These are phyloP conservation scores for Brachionus plicatilis DNA, from an alignment of 1,140 invertebrate genomes.

Conservation along the genomic window DNA sequence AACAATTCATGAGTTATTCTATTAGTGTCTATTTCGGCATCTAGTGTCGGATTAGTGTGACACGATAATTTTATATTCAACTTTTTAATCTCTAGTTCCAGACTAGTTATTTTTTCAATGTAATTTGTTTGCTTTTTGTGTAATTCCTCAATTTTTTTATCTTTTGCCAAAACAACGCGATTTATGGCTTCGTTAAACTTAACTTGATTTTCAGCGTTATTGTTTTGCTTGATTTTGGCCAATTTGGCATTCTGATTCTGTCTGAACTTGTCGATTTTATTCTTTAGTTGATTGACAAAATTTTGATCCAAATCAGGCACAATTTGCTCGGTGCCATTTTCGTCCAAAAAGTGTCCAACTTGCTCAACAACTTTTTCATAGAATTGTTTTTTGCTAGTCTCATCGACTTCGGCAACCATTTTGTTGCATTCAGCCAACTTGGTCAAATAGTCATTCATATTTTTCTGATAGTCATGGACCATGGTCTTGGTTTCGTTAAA, in stretches of 20 bases:
- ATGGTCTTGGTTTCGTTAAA: not conserved
- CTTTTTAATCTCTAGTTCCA: not conserved
- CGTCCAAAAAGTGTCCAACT: not conserved
- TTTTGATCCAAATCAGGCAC: not conserved
- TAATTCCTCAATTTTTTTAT: slow-evolving; percentile 66
- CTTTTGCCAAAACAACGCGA: slow-evolving; percentile 66
- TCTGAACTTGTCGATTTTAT: not conserved
- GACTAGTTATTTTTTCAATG: not conserved
- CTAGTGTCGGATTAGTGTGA: not conserved
- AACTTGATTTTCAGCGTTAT: slow-evolving; percentile 43
- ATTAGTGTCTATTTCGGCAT: slow-evolving; percentile 12
- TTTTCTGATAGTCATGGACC: not conserved
- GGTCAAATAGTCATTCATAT: not conserved
- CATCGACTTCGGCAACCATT: not conserved
- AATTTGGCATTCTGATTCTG: slow-evolving; percentile 5
- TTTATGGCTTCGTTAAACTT: slow-evolving; percentile 62
- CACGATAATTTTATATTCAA: not conserved
- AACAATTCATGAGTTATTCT: slow-evolving; percentile 3
- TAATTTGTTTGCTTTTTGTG: slow-evolving; percentile 59
- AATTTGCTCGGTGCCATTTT: not conserved
- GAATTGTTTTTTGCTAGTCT: not conserved
- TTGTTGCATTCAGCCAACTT: not conserved
- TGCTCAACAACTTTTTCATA: not conserved
- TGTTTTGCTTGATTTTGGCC: not conserved
- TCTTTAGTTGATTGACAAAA: not conserved